Percentiles rank a stretch among this genome's conserved stretches.
Conservation (phyloP, 2,113 vertebrate genomes). For the Vidua macroura region DNA sequence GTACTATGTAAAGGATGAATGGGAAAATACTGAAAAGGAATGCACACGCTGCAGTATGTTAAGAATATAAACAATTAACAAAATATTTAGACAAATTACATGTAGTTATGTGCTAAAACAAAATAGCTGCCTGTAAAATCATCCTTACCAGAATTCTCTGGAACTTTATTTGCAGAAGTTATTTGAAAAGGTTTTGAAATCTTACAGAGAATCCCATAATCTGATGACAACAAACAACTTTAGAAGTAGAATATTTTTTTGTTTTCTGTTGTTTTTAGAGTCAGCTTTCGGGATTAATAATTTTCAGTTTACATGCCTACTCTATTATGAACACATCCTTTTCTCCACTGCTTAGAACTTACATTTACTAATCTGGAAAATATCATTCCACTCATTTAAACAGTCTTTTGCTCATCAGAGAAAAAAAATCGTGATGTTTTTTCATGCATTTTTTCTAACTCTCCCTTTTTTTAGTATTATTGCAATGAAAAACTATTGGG, state of each 20-base stretch:
- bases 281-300: not conserved
- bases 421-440: not conserved
- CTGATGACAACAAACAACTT: not conserved
- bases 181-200: conserved; percentile 17
- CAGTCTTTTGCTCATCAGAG: not conserved
- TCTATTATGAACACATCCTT: not conserved
- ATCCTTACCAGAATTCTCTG: not conserved
- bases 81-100: conserved; percentile 51
- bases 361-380: not conserved
- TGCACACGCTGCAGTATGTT: not conserved
- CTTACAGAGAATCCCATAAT: not conserved
- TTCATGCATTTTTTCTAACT: not conserved
- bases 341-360: not conserved
- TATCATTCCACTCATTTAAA: not conserved
- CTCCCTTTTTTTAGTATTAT: not conserved
- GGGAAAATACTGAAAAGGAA: not conserved
- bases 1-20: not conserved
- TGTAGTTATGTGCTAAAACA: conserved; percentile 24
- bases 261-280: not conserved
- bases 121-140: conserved; percentile 2
- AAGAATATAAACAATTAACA: conserved; percentile 19
- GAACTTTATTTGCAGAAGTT: not conserved
- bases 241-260: not conserved
- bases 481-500: not conserved
- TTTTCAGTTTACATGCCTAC: not conserved